These are phyloP conservation scores for Cephus rjabovi DNA, from an alignment of 2,888 invertebrate species.

Conservation along the genomic window DNA sequence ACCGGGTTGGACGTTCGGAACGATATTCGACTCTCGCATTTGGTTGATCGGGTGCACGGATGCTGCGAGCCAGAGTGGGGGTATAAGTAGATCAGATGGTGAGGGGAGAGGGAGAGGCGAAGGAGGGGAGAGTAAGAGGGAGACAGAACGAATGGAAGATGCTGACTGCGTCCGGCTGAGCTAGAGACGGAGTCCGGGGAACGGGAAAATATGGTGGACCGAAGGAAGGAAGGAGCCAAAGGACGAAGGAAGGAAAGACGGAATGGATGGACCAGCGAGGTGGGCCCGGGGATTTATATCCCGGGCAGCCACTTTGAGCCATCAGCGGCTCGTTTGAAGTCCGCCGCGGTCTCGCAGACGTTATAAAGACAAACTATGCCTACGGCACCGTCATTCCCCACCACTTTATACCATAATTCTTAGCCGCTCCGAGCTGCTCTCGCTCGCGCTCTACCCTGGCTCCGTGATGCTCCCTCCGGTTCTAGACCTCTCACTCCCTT, in stretches of 20 bases:
- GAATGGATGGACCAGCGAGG: slow-evolving; percentile 39
- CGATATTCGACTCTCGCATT: background rate
- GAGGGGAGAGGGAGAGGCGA: slow-evolving; percentile 20
- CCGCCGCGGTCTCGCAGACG: slow-evolving; percentile 62
- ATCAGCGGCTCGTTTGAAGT: slow-evolving; percentile 67
- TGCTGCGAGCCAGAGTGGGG: background rate
- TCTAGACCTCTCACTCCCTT: slow-evolving; percentile 56
- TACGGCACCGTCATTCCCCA: slow-evolving; percentile 63
- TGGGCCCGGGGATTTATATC: slow-evolving; percentile 65
- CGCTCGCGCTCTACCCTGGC: slow-evolving; percentile 28
- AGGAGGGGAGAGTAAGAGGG: slow-evolving; percentile 18
- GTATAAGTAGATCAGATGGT: slow-evolving; percentile 14
- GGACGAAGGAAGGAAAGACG: slow-evolving; percentile 12
- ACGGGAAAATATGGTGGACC: background rate
- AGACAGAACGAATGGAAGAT: slow-evolving; percentile 10
- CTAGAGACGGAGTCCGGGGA: background rate
- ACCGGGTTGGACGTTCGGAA: background rate
- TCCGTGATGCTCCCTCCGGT: slow-evolving; percentile 35
- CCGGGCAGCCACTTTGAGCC: slow-evolving; percentile 65
- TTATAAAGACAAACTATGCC: slow-evolving; percentile 67
- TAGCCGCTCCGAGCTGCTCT: slow-evolving; percentile 45
- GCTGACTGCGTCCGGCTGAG: background rate
- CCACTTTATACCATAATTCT: slow-evolving; percentile 64
- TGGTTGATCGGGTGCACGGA: background rate
- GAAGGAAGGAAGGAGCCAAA: slow-evolving; percentile 28